Conservation (phyloP, 2,113 vertebrate species). For the Pseudorectes ferrugineus region DNA sequence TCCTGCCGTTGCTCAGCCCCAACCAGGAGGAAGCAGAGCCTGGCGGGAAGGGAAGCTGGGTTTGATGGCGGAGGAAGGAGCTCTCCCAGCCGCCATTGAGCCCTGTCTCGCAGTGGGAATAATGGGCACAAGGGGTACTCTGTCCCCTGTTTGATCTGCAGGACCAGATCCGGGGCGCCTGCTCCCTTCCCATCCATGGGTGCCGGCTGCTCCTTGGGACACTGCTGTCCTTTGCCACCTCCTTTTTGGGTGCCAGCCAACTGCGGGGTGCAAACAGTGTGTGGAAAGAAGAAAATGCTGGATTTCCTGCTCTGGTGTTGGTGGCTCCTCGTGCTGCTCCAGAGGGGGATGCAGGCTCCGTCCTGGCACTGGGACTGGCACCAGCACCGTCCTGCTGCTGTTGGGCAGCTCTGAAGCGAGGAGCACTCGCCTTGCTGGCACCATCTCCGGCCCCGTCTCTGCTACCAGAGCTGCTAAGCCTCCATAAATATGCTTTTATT, state of each 20-base stretch:
- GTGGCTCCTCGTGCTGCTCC: neutral
- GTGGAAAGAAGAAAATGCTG: neutral
- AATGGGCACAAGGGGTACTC: rapidly evolving
- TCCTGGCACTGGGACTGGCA: neutral
- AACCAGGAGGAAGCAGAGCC: neutral
- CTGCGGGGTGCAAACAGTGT: neutral
- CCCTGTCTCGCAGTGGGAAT: neutral
- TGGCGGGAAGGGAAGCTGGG: neutral
- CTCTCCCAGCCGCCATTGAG: neutral
- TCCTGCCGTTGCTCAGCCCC: neutral
- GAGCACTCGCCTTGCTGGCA: neutral
- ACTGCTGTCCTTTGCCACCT: neutral
- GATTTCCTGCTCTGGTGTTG: rapidly evolving
- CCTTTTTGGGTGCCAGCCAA: too few relatives aligned
- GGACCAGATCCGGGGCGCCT: rapidly evolving
- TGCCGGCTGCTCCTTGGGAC: neutral
- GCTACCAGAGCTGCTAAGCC: neutral
- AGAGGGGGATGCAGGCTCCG: neutral
- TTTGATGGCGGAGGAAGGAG: neutral
- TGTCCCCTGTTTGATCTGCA: too few relatives aligned
- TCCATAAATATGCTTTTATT: conserved; percentile 47
- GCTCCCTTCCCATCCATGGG: rapidly evolving
- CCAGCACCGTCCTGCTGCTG: rapidly evolving
- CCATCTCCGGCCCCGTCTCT: neutral
- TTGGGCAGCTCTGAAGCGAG: neutral